A percentile compares a stretch with the other conserved stretches of the same genome.
Conservation (phyloP, 2,888 invertebrate species). For the Schrankia costaestrigalis region DNA sequence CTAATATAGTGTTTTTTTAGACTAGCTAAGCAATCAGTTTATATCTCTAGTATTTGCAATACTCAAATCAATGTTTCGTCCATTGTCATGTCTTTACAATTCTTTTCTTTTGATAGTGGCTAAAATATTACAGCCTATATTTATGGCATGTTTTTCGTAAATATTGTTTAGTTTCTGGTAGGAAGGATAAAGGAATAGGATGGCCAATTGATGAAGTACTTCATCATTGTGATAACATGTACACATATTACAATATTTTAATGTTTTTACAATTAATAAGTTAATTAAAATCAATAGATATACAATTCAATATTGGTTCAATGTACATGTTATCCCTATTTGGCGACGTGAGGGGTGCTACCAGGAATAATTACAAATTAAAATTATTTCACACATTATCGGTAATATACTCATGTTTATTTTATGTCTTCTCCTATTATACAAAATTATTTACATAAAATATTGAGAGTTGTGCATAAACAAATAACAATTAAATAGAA, state of each 20-base stretch:
- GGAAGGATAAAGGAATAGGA: conserved; percentile 52
- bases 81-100: too few species aligned
- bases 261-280: conserved; percentile 13
- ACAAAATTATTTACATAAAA: conserved; percentile 82
- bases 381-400: conserved; percentile 79
- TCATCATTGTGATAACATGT: conserved; percentile 73
- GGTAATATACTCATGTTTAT: conserved; percentile 82
- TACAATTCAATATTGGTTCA: conserved; percentile 19
- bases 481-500: conserved; percentile 82
- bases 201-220: conserved; percentile 57
- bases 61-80: too few species aligned
- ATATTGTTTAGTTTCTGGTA: conserved; percentile 27
- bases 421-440: conserved; percentile 80
- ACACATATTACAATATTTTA: conserved; percentile 41
- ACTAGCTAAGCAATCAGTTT: too few species aligned
- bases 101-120: too few species aligned
- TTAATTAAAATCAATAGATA: conserved; percentile 11
- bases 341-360: conserved; percentile 81
- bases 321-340: conserved; percentile 79
- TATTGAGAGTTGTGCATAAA: conserved; percentile 82
- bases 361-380: conserved; percentile 81
- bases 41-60: too few species aligned
- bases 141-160: not conserved
- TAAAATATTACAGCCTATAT: too few species aligned
- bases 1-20: too few species aligned